These are phyloP conservation scores for Drosophila orena DNA, from an alignment of 1,140 invertebrate species.

Conservation along the genomic window DNA sequence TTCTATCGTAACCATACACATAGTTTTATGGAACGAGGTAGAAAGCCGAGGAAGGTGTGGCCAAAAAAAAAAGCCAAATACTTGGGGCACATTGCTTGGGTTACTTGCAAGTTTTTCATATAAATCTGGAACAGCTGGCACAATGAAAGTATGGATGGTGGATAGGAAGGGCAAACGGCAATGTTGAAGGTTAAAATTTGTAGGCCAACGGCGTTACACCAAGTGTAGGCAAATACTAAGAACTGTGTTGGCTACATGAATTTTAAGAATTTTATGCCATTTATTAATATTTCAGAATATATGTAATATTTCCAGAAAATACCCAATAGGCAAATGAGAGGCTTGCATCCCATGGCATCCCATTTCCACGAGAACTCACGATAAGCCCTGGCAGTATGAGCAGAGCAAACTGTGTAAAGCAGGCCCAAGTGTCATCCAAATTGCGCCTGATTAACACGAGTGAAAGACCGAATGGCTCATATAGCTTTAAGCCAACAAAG, in stretches of 20 bases:
- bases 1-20: slow-evolving; percentile 15
- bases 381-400: slow-evolving; percentile 59
- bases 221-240: neutral
- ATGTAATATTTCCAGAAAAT: too few species aligned
- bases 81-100: slow-evolving; percentile 53
- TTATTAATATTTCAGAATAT: too few species aligned
- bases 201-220: neutral
- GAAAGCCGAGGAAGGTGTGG: neutral
- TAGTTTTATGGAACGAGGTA: slow-evolving; percentile 4
- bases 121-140: slow-evolving; percentile 72
- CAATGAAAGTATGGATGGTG: neutral
- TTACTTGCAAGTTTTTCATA: slow-evolving; percentile 63
- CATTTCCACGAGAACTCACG: slow-evolving; percentile 3
- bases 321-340: too few species aligned
- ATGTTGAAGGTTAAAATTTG: slow-evolving; percentile 10
- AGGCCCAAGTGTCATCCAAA: slow-evolving; percentile 70
- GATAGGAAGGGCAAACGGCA: slow-evolving; percentile 4
- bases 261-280: neutral
- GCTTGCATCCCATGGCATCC: neutral
- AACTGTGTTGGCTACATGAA: neutral
- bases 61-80: slow-evolving; percentile 56
- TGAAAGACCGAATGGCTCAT: slow-evolving; percentile 32
- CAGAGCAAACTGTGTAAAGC: slow-evolving; percentile 56
- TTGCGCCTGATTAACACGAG: slow-evolving; percentile 57
- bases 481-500: slow-evolving; percentile 59